Evolutionary conservation across 2,888 invertebrate species (phyloP), one percentile per base, ranked within the genome.

Genomic region (Aleiodes leptofemur): DNA sequence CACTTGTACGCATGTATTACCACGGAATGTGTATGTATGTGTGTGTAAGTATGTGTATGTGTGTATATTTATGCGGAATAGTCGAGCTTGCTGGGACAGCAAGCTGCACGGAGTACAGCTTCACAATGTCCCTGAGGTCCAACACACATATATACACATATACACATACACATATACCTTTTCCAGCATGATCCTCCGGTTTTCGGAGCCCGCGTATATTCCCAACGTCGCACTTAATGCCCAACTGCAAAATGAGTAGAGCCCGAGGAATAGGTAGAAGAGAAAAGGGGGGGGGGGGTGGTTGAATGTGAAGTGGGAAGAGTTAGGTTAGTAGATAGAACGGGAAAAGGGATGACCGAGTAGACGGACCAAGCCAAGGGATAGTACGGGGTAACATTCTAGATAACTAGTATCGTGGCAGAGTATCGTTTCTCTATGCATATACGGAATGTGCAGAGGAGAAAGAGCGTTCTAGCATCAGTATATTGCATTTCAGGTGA

Each of bases 191-290:
- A 81, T 81, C 77, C 79, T 76, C 79, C 72, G 69, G 78, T 43
- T 64, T 64, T 59, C 11, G 48, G 64, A 23, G 23, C 48, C 79
- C 79, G 76, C 81, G 77, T 80, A 81, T 79, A 79, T 80, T 76
- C 77, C 74, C 79, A 74, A 76, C 78, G 81, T 80, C 79, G 82
- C 82, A 80, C 80, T 83, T 83, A 82, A 83, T 82, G 80, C 82
- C 64, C 77, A 81, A 78, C 78, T 79, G 77, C 78, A 79, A 83
- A 83, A 82, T 82, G 82, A 82, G 78, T 77, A 72, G 79, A 76
- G 76, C 66, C 76, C 72, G 76, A 80, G 73, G 77, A 78, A 50
- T 53, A 53, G 69, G 31, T 55, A 72, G 57, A 66, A 48, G 72
- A 29, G 57, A 55, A 71, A 64, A 53, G 31, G 2, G 23, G 23